Evolutionary conservation across 2,888 invertebrate genomes (phyloP).

Genomic region (Clanis bilineata): DNA sequence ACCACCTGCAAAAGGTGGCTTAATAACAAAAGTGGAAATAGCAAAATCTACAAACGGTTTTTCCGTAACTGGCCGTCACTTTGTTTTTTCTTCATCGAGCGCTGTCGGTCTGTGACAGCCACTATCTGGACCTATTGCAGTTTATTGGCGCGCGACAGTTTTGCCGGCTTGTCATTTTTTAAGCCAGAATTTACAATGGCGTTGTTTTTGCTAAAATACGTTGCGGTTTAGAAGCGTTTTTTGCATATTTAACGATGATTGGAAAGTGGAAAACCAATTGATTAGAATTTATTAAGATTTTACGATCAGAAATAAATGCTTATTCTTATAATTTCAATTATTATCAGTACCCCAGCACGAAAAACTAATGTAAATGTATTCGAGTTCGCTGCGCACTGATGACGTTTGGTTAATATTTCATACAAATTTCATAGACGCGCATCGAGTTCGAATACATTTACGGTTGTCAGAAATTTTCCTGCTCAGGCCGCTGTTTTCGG

Average conservation of each 20-base stretch:
- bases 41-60: slow-evolving; percentile 11
- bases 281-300: too few relatives aligned
- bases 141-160: slow-evolving; percentile 39
- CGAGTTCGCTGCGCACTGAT: too few relatives aligned
- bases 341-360: too few relatives aligned
- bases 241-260: neutral
- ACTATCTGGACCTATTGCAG: slow-evolving; percentile 42
- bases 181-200: slow-evolving; percentile 11
- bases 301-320: too few relatives aligned
- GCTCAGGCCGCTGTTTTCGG: too few relatives aligned
- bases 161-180: slow-evolving; percentile 34
- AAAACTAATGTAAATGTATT: too few relatives aligned
- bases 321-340: too few relatives aligned
- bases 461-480: too few relatives aligned
- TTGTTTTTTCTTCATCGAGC: slow-evolving; percentile 30
- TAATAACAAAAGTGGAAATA: slow-evolving; percentile 9
- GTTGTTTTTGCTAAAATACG: neutral
- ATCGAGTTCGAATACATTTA: too few relatives aligned
- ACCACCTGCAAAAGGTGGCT: neutral
- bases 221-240: neutral
- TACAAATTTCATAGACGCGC: too few relatives aligned
- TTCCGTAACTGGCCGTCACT: slow-evolving; percentile 14
- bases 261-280: too few relatives aligned
- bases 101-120: slow-evolving; percentile 42
- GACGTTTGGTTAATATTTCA: too few relatives aligned